Percentiles rank a stretch among this genome's conserved stretches.
These are phyloP conservation scores for Sapajus apella DNA, from an alignment of 2,113 vertebrate genomes.

Conservation along the genomic window DNA sequence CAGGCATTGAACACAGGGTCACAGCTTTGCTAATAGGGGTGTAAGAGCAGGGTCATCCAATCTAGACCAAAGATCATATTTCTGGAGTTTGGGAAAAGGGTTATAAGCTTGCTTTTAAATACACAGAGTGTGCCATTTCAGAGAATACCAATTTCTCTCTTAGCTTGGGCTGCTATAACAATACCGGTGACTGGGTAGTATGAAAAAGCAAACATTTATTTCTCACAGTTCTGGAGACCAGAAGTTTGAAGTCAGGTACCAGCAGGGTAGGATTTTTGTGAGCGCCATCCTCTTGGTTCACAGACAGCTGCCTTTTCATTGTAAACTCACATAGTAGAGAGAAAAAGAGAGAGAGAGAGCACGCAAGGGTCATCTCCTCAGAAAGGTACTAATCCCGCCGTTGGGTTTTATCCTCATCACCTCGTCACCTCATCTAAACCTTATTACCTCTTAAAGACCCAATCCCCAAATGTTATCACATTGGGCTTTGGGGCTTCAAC, in stretches of 20 bases:
- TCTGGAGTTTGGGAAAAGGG: neutral
- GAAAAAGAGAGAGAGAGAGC: too few species aligned
- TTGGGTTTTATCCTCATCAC: neutral
- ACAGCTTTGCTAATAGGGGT: neutral
- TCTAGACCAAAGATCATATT: neutral
- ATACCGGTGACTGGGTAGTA: neutral
- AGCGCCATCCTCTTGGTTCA: too few species aligned
- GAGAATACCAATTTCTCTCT: neutral
- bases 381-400: too few species aligned
- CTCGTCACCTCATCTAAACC: neutral
- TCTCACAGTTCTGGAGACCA: neutral
- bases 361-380: neutral
- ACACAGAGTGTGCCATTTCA: neutral
- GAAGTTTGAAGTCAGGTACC: too few species aligned
- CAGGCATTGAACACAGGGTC: neutral
- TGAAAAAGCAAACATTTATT: neutral
- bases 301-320: neutral
- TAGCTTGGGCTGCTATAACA: neutral
- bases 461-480: too few species aligned
- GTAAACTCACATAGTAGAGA: neutral
- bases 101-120: neutral
- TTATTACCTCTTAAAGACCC: neutral
- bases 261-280: neutral
- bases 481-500: neutral
- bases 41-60: too few species aligned